Evolutionary conservation across 2,888 invertebrate genomes (phyloP).

Genomic region (Myopa tessellatipennis): DNA sequence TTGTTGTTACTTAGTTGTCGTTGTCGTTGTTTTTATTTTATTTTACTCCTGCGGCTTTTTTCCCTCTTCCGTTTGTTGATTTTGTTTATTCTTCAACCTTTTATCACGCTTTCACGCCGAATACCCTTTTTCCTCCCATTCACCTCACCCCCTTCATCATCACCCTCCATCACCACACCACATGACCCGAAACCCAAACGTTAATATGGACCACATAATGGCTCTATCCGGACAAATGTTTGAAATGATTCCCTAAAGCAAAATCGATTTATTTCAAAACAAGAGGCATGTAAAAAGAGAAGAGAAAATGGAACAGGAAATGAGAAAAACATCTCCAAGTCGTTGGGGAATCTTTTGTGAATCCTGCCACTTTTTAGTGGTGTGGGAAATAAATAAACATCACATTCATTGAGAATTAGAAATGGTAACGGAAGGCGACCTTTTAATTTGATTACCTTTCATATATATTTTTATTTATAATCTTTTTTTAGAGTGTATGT

Average conservation of each 20-base stretch:
- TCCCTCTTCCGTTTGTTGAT: background rate
- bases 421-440: background rate
- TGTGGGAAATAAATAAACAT: background rate
- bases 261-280: conserved; percentile 32
- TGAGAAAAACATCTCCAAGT: background rate
- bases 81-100: background rate
- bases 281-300: background rate
- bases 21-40: no score
- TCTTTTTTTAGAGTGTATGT: background rate
- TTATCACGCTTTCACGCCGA: background rate
- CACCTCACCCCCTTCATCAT: background rate
- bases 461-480: background rate
- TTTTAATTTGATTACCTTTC: background rate
- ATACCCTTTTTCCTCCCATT: background rate
- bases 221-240: conserved; percentile 51
- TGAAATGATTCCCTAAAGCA: conserved; percentile 37
- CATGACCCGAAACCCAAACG: no score
- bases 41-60: background rate
- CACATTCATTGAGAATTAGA: background rate
- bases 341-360: background rate
- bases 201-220: conserved; percentile 52
- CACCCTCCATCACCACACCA: no score
- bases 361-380: background rate
- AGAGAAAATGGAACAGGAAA: conserved; percentile 20
- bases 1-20: no score